phyloP scores from a whole-genome alignment of 1,140 invertebrate species.

The Brachionus asplanchnoidis region DNA sequence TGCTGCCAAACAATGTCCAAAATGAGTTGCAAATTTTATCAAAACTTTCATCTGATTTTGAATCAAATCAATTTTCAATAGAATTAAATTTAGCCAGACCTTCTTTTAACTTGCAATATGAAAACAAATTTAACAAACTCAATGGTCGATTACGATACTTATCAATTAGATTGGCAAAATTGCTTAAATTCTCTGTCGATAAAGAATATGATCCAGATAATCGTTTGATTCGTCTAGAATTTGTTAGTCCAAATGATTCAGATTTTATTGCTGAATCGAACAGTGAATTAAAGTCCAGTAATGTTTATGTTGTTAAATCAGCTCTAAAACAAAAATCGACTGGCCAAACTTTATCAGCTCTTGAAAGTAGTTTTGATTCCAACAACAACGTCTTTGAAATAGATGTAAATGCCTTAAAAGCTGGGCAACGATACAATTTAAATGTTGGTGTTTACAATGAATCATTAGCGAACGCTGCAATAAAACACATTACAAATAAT shows the following conservation, averaged over 20 bases:
- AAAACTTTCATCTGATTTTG: not conserved
- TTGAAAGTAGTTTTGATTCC: conserved; percentile 13
- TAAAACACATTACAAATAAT: not conserved
- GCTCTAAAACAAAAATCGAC: not conserved
- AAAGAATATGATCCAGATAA: conserved; percentile 40
- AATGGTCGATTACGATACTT: conserved; percentile 15
- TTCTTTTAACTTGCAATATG: not conserved
- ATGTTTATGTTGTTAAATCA: not conserved
- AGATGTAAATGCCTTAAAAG: not conserved
- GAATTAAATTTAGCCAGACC: conserved; percentile 27
- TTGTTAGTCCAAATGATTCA: conserved; percentile 17
- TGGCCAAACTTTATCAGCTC: not conserved
- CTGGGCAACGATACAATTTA: not conserved
- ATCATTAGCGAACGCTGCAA: not conserved
- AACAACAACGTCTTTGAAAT: conserved; percentile 14
- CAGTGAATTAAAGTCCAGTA: not conserved
- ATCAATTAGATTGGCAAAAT: not conserved
- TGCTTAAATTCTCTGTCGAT: conserved; percentile 32
- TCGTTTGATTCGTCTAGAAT: not conserved
- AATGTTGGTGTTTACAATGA: conserved; percentile 20
- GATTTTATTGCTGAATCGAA: not conserved
- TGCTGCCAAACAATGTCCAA: not conserved
- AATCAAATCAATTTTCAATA: not conserved
- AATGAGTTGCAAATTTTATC: not conserved
- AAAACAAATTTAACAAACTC: conserved; percentile 37